Conservation (phyloP, 92 coral and sea anemone genomes). For the Porites divaricata region DNA sequence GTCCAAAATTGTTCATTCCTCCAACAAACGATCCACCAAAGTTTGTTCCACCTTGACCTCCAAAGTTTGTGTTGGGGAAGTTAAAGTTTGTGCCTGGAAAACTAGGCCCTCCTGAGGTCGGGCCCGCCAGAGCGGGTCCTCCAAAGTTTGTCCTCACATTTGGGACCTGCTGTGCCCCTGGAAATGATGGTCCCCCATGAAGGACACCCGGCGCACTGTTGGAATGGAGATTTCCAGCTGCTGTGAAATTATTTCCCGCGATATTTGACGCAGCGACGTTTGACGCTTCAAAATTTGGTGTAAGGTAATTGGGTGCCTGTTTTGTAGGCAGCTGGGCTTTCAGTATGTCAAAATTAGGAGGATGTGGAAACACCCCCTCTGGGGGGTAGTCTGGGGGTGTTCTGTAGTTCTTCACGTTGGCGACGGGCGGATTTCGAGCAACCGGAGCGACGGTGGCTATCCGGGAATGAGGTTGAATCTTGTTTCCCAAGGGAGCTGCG, state of each 20-base stretch:
- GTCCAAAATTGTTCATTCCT: neutral
- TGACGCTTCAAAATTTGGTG: conserved; percentile 19
- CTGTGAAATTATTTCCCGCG: conserved; percentile 9
- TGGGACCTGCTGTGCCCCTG: conserved; percentile 1
- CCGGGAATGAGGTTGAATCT: conserved; percentile 38
- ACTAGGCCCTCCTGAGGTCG: neutral
- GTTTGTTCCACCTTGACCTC: conserved; percentile 22
- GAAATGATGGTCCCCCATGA: conserved; percentile 24
- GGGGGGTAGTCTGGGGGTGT: conserved; percentile 7
- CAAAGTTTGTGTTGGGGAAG: conserved; percentile 3
- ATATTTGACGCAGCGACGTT: conserved; percentile 18
- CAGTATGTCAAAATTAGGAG: conserved; percentile 19
- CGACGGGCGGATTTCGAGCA: conserved; percentile 30
- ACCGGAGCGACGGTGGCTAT: conserved; percentile 48
- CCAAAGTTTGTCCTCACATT: conserved; percentile 26
- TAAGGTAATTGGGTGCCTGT: conserved; percentile 14
- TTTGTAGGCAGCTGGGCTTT: conserved; percentile 27
- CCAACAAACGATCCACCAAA: conserved; percentile 24
- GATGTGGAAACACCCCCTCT: conserved; percentile 34
- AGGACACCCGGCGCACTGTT: neutral
- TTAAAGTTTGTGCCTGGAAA: conserved; percentile 1
- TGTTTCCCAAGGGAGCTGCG: conserved; percentile 29
- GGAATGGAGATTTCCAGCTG: neutral
- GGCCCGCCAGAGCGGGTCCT: conserved; percentile 5
- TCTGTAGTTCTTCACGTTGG: conserved; percentile 25